Evolutionary conservation across 2,888 invertebrate species (phyloP).

Genomic region (Abscondita cerata): DNA sequence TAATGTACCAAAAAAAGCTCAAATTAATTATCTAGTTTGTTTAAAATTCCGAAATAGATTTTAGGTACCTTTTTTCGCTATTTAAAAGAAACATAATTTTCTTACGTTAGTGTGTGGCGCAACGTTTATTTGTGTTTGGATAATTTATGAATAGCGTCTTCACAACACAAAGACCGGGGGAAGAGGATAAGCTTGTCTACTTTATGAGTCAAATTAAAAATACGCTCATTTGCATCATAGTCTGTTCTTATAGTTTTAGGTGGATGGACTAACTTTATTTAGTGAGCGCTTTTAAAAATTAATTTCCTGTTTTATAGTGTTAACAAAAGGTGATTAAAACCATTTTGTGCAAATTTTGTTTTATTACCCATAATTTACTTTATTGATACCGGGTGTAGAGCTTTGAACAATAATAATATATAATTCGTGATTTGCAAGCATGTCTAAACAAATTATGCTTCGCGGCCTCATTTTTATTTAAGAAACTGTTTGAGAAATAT

Average conservation of each 20-base stretch:
- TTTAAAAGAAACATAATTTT: conserved; percentile 13
- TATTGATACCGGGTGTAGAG: no score
- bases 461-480: conserved; percentile 17
- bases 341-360: not conserved
- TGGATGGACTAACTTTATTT: conserved; percentile 22
- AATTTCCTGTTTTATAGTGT: conserved; percentile 4
- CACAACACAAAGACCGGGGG: conserved; percentile 28
- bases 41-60: not conserved
- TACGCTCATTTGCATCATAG: conserved; percentile 35
- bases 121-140: conserved; percentile 34
- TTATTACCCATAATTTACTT: no score
- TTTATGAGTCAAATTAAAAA: conserved; percentile 36
- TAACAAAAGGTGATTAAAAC: not conserved
- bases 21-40: no score
- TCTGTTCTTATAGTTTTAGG: conserved; percentile 30
- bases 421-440: no score
- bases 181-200: conserved; percentile 23
- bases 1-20: no score
- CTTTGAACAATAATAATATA: no score
- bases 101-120: conserved; percentile 14
- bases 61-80: not conserved
- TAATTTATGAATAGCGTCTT: conserved; percentile 32
- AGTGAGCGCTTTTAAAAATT: conserved; percentile 7
- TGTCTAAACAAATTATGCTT: not conserved
- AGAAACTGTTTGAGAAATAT: conserved; percentile 22